Base-by-base conservation (phyloP, 2,113 vertebrate genomes). In the Junco hyemalis region DNA sequence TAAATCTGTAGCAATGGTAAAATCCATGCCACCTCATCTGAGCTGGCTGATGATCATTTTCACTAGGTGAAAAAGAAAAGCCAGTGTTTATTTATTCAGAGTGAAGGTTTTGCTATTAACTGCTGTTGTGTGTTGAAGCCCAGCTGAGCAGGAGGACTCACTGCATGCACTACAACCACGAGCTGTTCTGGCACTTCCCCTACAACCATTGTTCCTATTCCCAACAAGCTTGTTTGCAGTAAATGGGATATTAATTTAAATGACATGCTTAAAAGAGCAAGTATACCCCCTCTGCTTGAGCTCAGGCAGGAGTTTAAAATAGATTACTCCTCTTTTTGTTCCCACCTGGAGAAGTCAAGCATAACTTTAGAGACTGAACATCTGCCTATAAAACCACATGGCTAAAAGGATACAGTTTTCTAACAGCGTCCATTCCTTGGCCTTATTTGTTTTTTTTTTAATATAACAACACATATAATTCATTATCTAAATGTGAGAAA, bases 181-280 rank as follows among this genome's bases (percentile, higher is more conserved):
- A 72, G 78, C 33, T 64, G 19, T 26, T 85, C 54, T 28, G 13
- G 18, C 38, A 70, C 16, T 70, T 84, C 35, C 47, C 26, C n/a
- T 78, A 33, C 8, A 70, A 29, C 13, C 44, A 45, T 56, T 63
- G 38, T 20, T 82, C 21, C 35, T 93, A 74, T 22, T 87, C 42
- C 45, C 54, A 85, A 57, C 28, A 70, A 90, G 35, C 16, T 35
- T 53, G 50, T 86, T 61, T 68, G 66, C 45, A 86, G 31, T 35
- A 82, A 69, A 68, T 51, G 29, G 24, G 19, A 36, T 73, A 77
- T 42, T 53, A 73, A 77, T 93, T 87, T 51, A 93, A 78, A 91
- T 24, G 2, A 23, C 19, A 47, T 54, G 11, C 20, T 74, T 74
- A 48, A 84, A 83, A 40, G 28, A 86, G 24, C 3, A 14, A 77